phyloP scores from a whole-genome alignment of 2,113 vertebrate genomes.

The Proteles cristata region DNA sequence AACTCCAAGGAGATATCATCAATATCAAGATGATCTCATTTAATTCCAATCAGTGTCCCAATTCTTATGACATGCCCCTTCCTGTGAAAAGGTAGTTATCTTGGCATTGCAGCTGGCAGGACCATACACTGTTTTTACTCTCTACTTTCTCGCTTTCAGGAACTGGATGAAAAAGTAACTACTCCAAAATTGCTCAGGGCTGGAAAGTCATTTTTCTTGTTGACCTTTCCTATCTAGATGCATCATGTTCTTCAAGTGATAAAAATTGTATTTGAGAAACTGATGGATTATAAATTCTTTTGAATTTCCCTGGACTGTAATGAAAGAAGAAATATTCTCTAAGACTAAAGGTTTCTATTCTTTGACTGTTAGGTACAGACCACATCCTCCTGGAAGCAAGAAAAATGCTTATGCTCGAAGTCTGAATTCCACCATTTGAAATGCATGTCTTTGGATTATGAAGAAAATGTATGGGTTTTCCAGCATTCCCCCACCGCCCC shows the following conservation, averaged over 20 bases:
- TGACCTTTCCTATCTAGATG: slow-evolving; percentile 33
- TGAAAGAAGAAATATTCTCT: neutral
- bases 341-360: neutral
- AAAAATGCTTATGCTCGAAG: neutral
- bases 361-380: neutral
- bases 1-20: neutral
- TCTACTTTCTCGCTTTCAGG: neutral
- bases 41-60: neutral
- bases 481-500: fast-evolving
- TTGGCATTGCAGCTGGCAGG: neutral
- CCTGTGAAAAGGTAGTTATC: neutral
- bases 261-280: neutral
- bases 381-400: neutral
- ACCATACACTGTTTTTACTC: neutral
- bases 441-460: neutral
- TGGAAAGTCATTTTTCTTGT: neutral
- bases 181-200: neutral
- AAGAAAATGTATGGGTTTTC: neutral
- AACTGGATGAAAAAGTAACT: neutral
- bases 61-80: neutral
- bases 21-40: neutral
- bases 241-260: neutral
- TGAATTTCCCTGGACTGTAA: neutral
- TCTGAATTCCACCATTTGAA: neutral
- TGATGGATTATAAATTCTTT: neutral